Evolutionary conservation across 2,113 vertebrate genomes (phyloP), one percentile per base, ranked within the genome.

Genomic region (Rhadina sibilatrix): DNA sequence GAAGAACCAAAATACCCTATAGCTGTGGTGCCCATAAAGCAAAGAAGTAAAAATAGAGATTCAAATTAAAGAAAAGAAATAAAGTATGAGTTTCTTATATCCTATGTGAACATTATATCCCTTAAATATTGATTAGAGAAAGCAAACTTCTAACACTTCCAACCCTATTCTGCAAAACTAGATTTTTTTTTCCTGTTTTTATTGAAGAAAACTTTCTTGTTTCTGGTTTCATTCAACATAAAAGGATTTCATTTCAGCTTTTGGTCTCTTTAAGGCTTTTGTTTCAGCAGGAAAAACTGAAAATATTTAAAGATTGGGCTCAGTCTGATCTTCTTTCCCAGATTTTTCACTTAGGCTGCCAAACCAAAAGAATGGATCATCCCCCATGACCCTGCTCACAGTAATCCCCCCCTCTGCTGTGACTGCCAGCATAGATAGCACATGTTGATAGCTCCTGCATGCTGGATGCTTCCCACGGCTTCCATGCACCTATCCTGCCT

Each of bases 301-400:
- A 94, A 92, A 96, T 92, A 92, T 90, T 96, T 93, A 81, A 94
- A 93, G 96, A 94, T 49, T 65, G 79, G 86, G 54, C 83, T 96
- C 71, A 77, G 95, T 50, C 82, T 94, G 83, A 92, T 92, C 86
- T 92, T 92, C 86, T 81, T 95, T 83, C 72, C 89, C 96, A 92
- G 91, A 96, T 95, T 97, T 96, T 97, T 95, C 89, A 88, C 72
- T 92, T 83, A 87, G 64, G 56, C 93, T 95, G 95, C 96, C 95
- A 97, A 94, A 94, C 93, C 95, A 87, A 89, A 97, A 94, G 90
- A 93, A 95, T 77, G 88, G 86, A 83, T 81, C 2, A 0, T 94
- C 69, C 83, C 92, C 72, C 52, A 46, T 84, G 94, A 96, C 95
- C 94, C 93, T 71, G 83, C 63, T 96, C 83, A 84, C 76, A 90